Conservation (phyloP, 2,888 invertebrate species). For the Fragum sueziense region DNA sequence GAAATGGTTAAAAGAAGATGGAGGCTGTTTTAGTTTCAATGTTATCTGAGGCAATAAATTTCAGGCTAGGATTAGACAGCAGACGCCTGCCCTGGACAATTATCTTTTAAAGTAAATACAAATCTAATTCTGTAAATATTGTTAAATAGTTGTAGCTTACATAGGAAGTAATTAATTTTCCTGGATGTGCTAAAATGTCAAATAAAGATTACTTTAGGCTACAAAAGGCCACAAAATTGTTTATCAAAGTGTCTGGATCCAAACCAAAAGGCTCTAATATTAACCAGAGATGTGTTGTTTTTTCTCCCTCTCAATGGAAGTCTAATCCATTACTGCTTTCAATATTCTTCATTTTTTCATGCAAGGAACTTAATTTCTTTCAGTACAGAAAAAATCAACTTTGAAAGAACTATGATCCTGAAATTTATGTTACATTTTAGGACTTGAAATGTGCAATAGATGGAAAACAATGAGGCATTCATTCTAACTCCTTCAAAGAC, state of each 20-base stretch:
- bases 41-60: constrained; percentile 44
- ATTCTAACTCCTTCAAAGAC: no score
- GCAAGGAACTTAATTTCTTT: no score
- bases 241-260: constrained; percentile 4
- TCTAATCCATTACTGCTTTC: no score
- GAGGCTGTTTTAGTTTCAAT: constrained; percentile 16
- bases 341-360: no score
- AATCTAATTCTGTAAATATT: constrained; percentile 19
- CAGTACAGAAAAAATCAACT: no score
- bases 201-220: constrained; percentile 12
- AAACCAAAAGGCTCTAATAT: no score
- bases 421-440: no score
- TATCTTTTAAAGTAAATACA: constrained; percentile 48
- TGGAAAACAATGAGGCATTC: no score
- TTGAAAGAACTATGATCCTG: no score
- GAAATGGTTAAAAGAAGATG: background rate
- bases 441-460: no score
- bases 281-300: no score
- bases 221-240: constrained; percentile 14
- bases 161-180: constrained; percentile 45
- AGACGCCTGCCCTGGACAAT: constrained; percentile 50
- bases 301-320: background rate
- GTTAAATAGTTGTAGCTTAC: constrained; percentile 19
- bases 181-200: constrained; percentile 38
- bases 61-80: constrained; percentile 46